phyloP scores from a whole-genome alignment of 1,140 invertebrate species.

The Nebria ingens region DNA sequence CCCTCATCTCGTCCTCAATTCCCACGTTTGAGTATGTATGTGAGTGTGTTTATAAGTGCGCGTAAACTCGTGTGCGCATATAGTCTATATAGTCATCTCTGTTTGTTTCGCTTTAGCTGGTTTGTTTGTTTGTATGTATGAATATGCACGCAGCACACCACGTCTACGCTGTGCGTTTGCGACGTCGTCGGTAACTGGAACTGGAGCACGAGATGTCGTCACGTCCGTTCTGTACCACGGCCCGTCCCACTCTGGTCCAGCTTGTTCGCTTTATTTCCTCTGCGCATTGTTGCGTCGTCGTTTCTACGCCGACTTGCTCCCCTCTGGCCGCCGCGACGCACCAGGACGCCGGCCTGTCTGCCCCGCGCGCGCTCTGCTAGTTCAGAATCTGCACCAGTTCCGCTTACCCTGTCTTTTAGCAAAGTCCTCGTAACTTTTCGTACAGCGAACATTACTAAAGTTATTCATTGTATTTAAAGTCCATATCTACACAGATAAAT shows the following conservation, averaged over 20 bases:
- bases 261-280: constrained; percentile 9
- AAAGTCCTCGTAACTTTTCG: no score
- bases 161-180: neutral
- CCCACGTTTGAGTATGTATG: no score
- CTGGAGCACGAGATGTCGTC: neutral
- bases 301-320: neutral
- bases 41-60: no score
- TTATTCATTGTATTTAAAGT: no score
- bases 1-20: neutral
- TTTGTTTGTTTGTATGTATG: no score
- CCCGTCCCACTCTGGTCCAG: constrained; percentile 3
- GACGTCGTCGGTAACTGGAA: neutral
- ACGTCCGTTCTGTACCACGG: neutral
- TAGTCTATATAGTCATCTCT: no score
- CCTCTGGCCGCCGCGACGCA: neutral
- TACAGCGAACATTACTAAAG: no score
- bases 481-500: no score
- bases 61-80: no score
- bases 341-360: neutral
- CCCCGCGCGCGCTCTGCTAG: neutral
- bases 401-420: neutral
- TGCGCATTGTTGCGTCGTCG: constrained; percentile 8
- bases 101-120: no score
- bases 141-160: neutral
- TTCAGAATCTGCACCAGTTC: constrained; percentile 5